Percentiles rank a stretch among this genome's conserved stretches.
phyloP scores from a whole-genome alignment of 2,797 vertebrate genomes.

The Naso thynnoides region DNA sequence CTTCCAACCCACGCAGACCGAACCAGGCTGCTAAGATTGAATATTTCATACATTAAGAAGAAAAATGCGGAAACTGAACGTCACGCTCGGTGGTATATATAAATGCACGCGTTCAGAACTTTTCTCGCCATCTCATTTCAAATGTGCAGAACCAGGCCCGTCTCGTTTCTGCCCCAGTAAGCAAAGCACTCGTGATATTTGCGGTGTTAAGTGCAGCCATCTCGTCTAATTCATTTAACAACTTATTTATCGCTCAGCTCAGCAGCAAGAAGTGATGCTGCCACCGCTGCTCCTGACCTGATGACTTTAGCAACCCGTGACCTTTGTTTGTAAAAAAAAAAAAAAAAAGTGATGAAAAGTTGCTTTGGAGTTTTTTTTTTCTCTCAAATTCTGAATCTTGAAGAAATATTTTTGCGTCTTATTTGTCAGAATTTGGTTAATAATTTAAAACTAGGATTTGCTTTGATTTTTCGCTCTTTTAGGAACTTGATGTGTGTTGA shows the following conservation, averaged over 20 bases:
- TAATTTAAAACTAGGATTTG: background rate
- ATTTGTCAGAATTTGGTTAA: background rate
- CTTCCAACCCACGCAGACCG: conserved; percentile 51
- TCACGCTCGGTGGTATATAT: conserved; percentile 30
- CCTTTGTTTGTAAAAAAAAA: background rate
- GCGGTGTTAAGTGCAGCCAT: conserved; percentile 61
- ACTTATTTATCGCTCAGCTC: conserved; percentile 46
- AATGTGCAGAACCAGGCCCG: conserved; percentile 46
- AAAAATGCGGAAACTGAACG: background rate
- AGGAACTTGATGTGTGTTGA: conserved; percentile 31
- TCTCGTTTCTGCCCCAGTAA: conserved; percentile 46
- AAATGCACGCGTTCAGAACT: conserved; percentile 12
- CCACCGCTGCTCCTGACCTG: conserved; percentile 35
- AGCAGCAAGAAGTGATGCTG: conserved; percentile 42
- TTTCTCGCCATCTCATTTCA: conserved; percentile 12
- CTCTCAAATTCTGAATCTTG: background rate
- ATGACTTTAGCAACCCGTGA: background rate
- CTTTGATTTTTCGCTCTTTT: background rate
- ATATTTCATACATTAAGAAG: conserved; percentile 47
- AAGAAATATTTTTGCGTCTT: background rate
- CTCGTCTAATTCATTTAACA: conserved; percentile 67
- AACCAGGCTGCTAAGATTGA: conserved; percentile 36
- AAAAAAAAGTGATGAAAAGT: background rate
- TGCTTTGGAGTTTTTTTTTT: background rate
- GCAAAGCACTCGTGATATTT: conserved; percentile 58